Percentiles rank a stretch among this genome's conserved stretches.
These are phyloP conservation scores for Eristalinus sepulchralis DNA, from an alignment of 2,888 invertebrate species.

Conservation along the genomic window DNA sequence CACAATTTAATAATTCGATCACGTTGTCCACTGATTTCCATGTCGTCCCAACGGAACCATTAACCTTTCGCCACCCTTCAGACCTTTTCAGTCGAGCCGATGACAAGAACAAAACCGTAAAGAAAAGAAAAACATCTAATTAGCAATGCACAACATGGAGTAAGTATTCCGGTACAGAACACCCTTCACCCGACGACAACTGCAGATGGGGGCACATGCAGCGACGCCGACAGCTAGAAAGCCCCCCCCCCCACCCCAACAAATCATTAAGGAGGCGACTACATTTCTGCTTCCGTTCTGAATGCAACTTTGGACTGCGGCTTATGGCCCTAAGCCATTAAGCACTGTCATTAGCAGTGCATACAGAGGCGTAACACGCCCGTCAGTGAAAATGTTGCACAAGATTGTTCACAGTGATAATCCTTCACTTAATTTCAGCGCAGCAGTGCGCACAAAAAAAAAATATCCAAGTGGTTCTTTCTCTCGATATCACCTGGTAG, in stretches of 20 bases:
- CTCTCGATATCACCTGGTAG: constrained; percentile 50
- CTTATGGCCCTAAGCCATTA: constrained; percentile 48
- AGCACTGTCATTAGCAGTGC: constrained; percentile 55
- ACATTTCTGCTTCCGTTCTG: constrained; percentile 60
- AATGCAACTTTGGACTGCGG: constrained; percentile 21
- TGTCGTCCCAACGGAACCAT: constrained; percentile 38
- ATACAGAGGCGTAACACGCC: constrained; percentile 61
- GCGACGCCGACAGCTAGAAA: constrained; percentile 7
- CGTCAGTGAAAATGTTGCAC: constrained; percentile 49
- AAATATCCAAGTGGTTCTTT: constrained; percentile 5
- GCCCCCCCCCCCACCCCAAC: constrained; percentile 28
- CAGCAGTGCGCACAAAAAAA: background rate
- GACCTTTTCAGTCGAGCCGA: constrained; percentile 27
- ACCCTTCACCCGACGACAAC: background rate
- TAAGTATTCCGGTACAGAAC: background rate
- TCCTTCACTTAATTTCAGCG: constrained; percentile 33
- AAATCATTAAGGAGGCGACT: constrained; percentile 25
- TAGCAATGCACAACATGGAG: constrained; percentile 44
- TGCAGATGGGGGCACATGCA: background rate
- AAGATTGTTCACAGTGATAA: constrained; percentile 60
- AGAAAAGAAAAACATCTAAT: background rate
- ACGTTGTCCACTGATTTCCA: constrained; percentile 13
- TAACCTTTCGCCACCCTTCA: constrained; percentile 47
- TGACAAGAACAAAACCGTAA: constrained; percentile 1
- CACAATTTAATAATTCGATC: background rate